Evolutionary conservation across 2,113 vertebrate species (phyloP).

Genomic region (Hippocampus barbouri): DNA sequence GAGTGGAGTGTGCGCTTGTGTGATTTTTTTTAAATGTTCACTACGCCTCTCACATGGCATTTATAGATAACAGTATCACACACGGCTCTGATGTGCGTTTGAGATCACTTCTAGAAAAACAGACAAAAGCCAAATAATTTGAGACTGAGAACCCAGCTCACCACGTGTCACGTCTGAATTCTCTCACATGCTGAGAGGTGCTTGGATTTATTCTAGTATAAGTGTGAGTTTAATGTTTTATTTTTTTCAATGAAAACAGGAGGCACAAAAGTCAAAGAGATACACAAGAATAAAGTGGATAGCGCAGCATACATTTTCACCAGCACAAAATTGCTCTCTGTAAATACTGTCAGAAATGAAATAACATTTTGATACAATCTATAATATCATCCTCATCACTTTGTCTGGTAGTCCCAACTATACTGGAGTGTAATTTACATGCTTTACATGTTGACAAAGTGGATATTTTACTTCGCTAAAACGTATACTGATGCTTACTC

Average conservation of each 20-base stretch:
- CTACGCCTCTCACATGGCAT: too few relatives aligned
- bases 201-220: background rate
- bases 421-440: background rate
- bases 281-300: conserved; percentile 15
- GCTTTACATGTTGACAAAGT: background rate
- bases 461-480: background rate
- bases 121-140: background rate
- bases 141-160: background rate
- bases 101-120: too few relatives aligned
- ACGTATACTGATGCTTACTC: background rate
- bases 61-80: background rate
- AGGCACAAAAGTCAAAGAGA: background rate
- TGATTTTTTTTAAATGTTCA: too few relatives aligned
- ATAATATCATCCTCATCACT: background rate
- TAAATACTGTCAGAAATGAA: too few relatives aligned
- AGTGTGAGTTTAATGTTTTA: background rate
- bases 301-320: background rate
- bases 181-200: background rate
- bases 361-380: background rate
- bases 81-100: too few relatives aligned
- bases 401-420: background rate
- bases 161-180: too few relatives aligned
- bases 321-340: too few relatives aligned
- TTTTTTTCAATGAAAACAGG: conserved; percentile 13
- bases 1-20: background rate